phyloP scores from a whole-genome alignment of 1,140 invertebrate genomes.

The Adoxophyes honmai region DNA sequence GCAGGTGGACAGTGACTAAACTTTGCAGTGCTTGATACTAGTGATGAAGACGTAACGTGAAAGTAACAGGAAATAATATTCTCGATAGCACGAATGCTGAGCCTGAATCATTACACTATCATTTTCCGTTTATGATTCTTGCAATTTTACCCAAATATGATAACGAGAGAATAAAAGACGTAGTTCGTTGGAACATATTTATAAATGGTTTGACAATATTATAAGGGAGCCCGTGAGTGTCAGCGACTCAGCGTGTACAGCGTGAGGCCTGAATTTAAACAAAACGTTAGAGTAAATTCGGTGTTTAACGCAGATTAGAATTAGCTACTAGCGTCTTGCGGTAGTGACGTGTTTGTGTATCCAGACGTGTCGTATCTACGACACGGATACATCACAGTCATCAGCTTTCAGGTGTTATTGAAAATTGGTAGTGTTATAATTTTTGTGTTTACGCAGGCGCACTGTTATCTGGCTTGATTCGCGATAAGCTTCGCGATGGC shows the following conservation, averaged over 20 bases:
- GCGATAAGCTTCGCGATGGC: constrained; percentile 65
- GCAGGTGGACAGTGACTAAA: not conserved
- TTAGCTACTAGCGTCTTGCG: not conserved
- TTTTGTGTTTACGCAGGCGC: constrained; percentile 52
- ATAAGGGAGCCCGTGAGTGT: too few species aligned
- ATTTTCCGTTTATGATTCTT: constrained; percentile 5
- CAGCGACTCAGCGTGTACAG: too few species aligned
- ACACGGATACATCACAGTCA: not conserved
- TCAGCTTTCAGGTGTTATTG: constrained; percentile 28
- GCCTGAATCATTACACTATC: not conserved
- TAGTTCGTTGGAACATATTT: too few species aligned
- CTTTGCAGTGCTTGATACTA: not conserved
- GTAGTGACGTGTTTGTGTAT: not conserved
- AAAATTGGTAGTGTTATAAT: constrained; percentile 44
- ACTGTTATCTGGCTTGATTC: constrained; percentile 67
- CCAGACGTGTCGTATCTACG: not conserved
- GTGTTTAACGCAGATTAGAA: too few species aligned
- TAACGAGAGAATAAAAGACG: not conserved
- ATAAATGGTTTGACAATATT: too few species aligned
- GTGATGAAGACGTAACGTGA: not conserved
- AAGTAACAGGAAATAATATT: not conserved
- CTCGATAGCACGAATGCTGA: not conserved
- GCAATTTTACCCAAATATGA: constrained; percentile 3
- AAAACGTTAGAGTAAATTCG: too few species aligned
- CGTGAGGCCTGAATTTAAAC: too few species aligned